Base-by-base conservation (phyloP, 1,140 invertebrate genomes). In the Diachasmimorpha longicaudata region DNA sequence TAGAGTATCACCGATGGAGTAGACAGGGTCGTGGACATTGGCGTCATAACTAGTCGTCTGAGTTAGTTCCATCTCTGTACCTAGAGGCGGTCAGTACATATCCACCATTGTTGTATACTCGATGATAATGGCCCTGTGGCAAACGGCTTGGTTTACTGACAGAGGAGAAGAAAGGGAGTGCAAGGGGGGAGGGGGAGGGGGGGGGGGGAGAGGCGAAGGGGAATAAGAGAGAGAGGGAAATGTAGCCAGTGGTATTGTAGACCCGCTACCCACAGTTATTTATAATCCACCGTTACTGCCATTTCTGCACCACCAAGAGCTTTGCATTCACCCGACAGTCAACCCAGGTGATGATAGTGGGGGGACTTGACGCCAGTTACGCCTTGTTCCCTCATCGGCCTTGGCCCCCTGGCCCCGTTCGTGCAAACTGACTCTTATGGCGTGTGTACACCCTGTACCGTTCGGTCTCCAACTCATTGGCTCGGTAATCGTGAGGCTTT, bases 401-500 rank as follows among this genome's bases (percentile, higher is more conserved):
- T 84, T 84, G 82, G 81, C 79, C 82, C 42, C 80, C 72, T 83
- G 76, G 69, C 80, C 80, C 69, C 73, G 71, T 80, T 84, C 76
- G 77, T 67, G 44, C 48, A 69, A 36, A 70, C 11, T 14, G 5
- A 31, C 48, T 73, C 46, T 77, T 72, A 77, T 70, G 21, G 25
- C 46, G 68, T 70, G 37, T 44, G 13, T 44, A 37, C 37, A 73
- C 10, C 44, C 37, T 66, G 13, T 23, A 13, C 74, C 31, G 31
- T 31, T 25, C 19, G 44, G 67, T 42, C 19, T 55, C n/a, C n/a
- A 21, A 55, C 48, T 55, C 48, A 55, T 55, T 55, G 48, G 48
- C 1, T 9, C 48, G 48, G 9, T 55, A 55, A 55, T 55, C 19
- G 14, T 19, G 5, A 21, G 9, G 6, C 14, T 55, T 55, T 52